phyloP scores from a whole-genome alignment of 1,140 invertebrate genomes.

The Lordiphosa collinella region DNA sequence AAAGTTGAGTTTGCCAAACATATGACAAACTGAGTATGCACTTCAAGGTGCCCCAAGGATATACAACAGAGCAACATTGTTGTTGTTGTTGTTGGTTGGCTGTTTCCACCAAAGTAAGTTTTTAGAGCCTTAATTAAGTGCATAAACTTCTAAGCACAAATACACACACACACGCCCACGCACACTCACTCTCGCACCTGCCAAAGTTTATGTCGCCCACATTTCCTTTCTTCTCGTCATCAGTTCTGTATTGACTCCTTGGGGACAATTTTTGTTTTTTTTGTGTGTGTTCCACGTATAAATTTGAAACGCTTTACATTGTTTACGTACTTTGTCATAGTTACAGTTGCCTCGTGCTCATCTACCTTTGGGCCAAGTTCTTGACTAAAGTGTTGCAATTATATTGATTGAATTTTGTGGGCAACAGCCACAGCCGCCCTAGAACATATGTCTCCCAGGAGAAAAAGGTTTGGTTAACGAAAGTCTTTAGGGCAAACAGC shows the following conservation, averaged over 20 bases:
- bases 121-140: conserved; percentile 61
- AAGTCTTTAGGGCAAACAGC: too few relatives aligned
- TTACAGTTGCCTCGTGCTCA: conserved; percentile 25
- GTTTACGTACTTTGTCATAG: conserved; percentile 68
- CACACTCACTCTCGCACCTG: conserved; percentile 8
- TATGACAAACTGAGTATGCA: conserved; percentile 7
- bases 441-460: not conserved
- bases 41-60: conserved; percentile 8
- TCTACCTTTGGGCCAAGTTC: conserved; percentile 34
- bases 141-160: conserved; percentile 65
- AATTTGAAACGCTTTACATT: conserved; percentile 70
- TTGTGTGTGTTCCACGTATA: conserved; percentile 56
- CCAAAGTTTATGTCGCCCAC: conserved; percentile 15
- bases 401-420: conserved; percentile 73
- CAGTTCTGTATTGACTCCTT: conserved; percentile 45
- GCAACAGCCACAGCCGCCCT: conserved; percentile 1
- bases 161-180: conserved; percentile 1
- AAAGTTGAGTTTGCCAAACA: conserved; percentile 9
- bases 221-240: conserved; percentile 35
- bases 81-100: conserved; percentile 15
- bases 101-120: conserved; percentile 17
- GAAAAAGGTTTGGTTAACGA: not conserved
- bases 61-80: conserved; percentile 28
- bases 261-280: conserved; percentile 25
- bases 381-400: conserved; percentile 71